Conservation (phyloP, 2,888 invertebrate species). For the Andrena minutula region DNA sequence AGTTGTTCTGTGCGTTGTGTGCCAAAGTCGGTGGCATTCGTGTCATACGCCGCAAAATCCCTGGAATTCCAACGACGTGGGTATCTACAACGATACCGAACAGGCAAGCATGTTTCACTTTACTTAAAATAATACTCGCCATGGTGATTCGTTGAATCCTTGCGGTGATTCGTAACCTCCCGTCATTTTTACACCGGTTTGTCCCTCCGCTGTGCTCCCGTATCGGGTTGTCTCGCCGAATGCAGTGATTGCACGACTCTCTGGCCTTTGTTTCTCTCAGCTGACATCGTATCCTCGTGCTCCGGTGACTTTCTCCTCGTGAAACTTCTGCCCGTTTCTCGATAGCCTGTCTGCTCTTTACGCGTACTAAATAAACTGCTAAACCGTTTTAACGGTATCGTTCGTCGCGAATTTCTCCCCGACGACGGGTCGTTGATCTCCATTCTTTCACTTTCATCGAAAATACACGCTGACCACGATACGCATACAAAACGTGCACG, state of each 20-base stretch:
- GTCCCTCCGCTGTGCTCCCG: background rate
- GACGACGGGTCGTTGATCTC: conserved; percentile 48
- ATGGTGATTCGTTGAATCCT: background rate
- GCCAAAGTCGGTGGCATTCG: conserved; percentile 53
- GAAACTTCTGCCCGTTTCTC: conserved; percentile 29
- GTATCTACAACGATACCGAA: conserved; percentile 14
- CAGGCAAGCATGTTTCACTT: conserved; percentile 34
- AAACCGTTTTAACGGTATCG: conserved; percentile 24
- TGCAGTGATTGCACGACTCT: conserved; percentile 25
- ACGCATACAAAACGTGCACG: conserved; percentile 26
- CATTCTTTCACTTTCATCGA: conserved; percentile 68
- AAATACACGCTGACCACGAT: conserved; percentile 52
- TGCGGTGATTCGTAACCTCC: conserved; percentile 22
- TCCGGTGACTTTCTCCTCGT: conserved; percentile 65
- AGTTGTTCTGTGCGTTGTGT: conserved; percentile 49
- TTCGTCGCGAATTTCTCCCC: conserved; percentile 59
- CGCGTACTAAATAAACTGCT: conserved; percentile 10
- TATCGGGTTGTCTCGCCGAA: background rate
- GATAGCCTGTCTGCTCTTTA: background rate
- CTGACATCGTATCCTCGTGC: conserved; percentile 61
- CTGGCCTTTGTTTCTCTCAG: conserved; percentile 63
- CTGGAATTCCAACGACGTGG: conserved; percentile 44
- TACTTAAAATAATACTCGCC: background rate
- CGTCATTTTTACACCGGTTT: conserved; percentile 29
- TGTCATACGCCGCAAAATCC: conserved; percentile 16